phyloP scores from a whole-genome alignment of 1,140 invertebrate species.

The Ptiloglossa arizonensis region DNA sequence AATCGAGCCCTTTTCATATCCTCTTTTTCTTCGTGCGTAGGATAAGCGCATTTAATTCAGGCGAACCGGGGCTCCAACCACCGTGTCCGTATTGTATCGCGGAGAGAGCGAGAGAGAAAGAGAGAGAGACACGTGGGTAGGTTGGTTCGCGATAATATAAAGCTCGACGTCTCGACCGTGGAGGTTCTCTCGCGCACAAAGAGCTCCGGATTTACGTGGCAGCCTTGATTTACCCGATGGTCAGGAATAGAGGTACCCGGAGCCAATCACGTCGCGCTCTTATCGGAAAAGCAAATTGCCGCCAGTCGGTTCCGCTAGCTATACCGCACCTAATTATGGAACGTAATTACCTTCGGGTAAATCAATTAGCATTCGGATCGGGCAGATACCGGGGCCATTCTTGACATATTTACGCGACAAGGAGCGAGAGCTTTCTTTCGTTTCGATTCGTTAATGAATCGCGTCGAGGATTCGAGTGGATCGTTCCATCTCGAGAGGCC shows the following conservation, averaged over 20 bases:
- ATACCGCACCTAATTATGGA: constrained; percentile 58
- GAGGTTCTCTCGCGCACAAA: constrained; percentile 28
- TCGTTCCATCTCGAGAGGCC: not conserved
- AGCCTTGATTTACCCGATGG: constrained; percentile 55
- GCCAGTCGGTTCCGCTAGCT: constrained; percentile 8
- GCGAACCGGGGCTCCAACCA: not conserved
- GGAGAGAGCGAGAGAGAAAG: no score
- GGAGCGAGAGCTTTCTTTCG: no score
- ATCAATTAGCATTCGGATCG: constrained; percentile 56
- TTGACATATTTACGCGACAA: constrained; percentile 22
- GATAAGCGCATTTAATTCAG: constrained; percentile 53
- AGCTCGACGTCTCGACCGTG: constrained; percentile 27
- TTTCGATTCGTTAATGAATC: constrained; percentile 16
- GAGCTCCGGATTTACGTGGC: constrained; percentile 49
- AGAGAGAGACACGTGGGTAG: constrained; percentile 9
- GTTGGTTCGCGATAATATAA: constrained; percentile 46
- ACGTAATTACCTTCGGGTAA: constrained; percentile 50
- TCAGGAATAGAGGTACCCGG: constrained; percentile 46
- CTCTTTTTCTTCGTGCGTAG: constrained; percentile 42
- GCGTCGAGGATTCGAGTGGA: not conserved
- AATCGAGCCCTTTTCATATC: constrained; percentile 43
- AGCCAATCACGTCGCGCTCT: constrained; percentile 49
- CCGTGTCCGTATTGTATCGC: constrained; percentile 16
- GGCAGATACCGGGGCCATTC: constrained; percentile 23
- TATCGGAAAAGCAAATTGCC: constrained; percentile 61